Evolutionary conservation across 2,888 invertebrate genomes (phyloP), one percentile per base, ranked within the genome.

Genomic region (Clunio marinus): DNA sequence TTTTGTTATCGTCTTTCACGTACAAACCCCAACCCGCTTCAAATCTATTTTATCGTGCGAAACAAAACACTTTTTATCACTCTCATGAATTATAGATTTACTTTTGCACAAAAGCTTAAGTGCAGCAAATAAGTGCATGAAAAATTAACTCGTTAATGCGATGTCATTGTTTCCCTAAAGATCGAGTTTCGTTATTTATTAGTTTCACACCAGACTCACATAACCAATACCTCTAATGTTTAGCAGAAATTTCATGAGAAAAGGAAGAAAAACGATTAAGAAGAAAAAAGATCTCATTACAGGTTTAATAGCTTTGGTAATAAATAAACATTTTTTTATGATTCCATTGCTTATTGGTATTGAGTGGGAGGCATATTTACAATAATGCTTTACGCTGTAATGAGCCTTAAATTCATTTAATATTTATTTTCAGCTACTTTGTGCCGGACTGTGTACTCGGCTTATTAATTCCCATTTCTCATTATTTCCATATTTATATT

Each of bases 251-350:
- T 51, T 51, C 20, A 17, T 51, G 22, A 51, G 51, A 22, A 51
- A 20, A 4, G 17, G 17, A 17, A 41, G 10, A 17, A 17, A 51
- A 51, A 51, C 20, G 51, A 51, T 51, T 51, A 22, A 17, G 22
- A 51, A 22, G 8, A 17, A 51, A 20, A 17, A 51, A 51, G n/a
- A 51, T 17, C 51, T 51, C 51, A 51, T 51, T 51, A 51, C 51
- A 20, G n/a, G 20, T 22, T 51, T 51, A 51, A 51, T 51, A 20
- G 51, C 17, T 8, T 3, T 15, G 22, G 17, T 51, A n/a, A 51
- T 51, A 51, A 51, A 41, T 41, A 41, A n/a, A 3, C 41, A 4
- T 8, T 22, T 51, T 51, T 51, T 51, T 51, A 51, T 22, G 51
- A 51, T 17, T 51, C 10, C 51, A 51, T 51, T 51, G n/a, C 10